Evolutionary conservation across 2,888 invertebrate species (phyloP), one percentile per base, ranked within the genome.

Genomic region (Brassicogethes aeneus): DNA sequence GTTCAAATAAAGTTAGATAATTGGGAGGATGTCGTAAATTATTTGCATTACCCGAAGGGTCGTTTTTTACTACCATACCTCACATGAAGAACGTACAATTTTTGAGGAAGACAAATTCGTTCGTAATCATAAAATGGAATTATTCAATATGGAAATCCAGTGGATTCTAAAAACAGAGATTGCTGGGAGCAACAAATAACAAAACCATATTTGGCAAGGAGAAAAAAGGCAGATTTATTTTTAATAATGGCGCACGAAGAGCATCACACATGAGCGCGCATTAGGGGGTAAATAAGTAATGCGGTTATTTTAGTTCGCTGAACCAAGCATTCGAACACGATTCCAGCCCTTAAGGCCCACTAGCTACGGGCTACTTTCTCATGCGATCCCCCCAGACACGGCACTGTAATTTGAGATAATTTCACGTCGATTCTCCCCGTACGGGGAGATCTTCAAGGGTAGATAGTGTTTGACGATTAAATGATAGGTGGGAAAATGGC

Each of bases 231-330:
- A 61, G 62, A 63, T 63, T 63, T 62, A 64, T 62, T 64, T 64
- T 64, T 63, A 64, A 64, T 64, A 64, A 63, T 62, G 62, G 63
- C 61, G 60, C 57, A 60, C 59, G 60, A 60, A 60, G 57, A 57
- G 51, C 46, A 48, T 47, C 48, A 53, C 57, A 59, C 60, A 57
- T 57, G 60, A 59, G 53, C 53, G 61, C 56, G 54, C 58, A 57
- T 55, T 56, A 52, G 53, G 48, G 61, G 62, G 63, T 64, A 65
- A 66, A 65, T 66, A 66, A 66, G 65, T 66, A 66, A 66, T 64
- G 63, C 62, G 62, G 60, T 66, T 65, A 65, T 65, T 63, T 65
- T 65, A 60, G 61, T 55, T 62, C 63, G 55, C 55, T 59, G 61
- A 59, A 53, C 42, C 43, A 46, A 45, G 44, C 42, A 46, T 42